Base-by-base conservation (phyloP, 2,113 vertebrate genomes). In the Ardeotis arabs region DNA sequence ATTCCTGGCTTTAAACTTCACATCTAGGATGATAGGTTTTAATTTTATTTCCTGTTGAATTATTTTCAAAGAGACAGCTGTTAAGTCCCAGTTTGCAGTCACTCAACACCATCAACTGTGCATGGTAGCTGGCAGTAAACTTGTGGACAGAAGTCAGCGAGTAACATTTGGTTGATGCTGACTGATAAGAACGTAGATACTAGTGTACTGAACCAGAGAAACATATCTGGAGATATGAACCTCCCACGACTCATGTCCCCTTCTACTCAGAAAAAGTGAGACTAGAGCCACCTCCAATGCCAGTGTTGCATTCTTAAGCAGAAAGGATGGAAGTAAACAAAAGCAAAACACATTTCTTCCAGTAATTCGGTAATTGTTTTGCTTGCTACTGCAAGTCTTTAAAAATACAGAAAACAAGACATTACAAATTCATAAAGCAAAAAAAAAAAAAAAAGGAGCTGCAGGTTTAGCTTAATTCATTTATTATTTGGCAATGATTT, bases 211-310 rank as follows among this genome's bases (percentile, higher is more conserved):
- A 85, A 73, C 27, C 33, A 52, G 5, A 20, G 28, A 81, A 81
- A 49, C 5, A 2, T 1, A 82, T n/a, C 12, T 63, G 55, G 31
- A 59, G 25, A 28, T 3, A 22, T 1, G 1, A 39, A 37, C 31
- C 12, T 27, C 55, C 14, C 50, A 56, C 15, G 20, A 63, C 13
- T 10, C 3, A 8, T n/a, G 41, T 9, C 44, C 9, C 41, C 53
- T 76, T 1, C 37, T 68, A 6, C 53, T 85, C 41, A 59, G 22
- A 89, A 66, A 77, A 7, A 29, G 7, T 0, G 1, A 4, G 21
- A 69, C 59, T 83, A 86, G 37, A 84, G 45, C 27, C 8, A 70
- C 22, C 20, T 72, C 50, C 25, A 81, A 24, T 2, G 7, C 22
- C 47, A 60, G 3, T 44, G 20, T 33, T 52, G n/a, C 35, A 41